Evolutionary conservation across 2,113 vertebrate genomes (phyloP), one percentile per base, ranked within the genome.

Genomic region (Bujurquina vittata): DNA sequence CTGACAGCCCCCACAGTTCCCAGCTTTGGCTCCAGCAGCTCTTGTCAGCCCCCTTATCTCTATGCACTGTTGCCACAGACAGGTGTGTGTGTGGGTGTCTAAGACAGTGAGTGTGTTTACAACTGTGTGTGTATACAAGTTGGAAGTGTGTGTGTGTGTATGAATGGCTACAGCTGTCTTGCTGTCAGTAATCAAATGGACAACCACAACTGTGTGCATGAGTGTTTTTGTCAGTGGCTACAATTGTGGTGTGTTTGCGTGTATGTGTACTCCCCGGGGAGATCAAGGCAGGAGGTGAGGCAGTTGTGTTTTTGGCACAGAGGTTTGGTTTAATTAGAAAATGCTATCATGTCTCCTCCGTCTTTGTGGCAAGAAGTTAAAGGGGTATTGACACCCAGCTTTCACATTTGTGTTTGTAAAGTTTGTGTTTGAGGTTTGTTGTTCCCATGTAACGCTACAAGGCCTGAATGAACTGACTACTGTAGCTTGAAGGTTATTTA

Each of bases 41-140:
- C 80, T 65, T 88, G 90, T 92, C 90, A 90, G 84, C 79, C 75
- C 77, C 84, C 81, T 90, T 90, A 89, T 93, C 89, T 92, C 62
- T 85, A 81, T 84, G 87, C 82, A 87, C 56, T 84, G 85, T 85
- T 93, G 91, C 83, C 90, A 90, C 83, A 91, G 75, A 91, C 83
- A 92, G 92, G 62, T 75, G 61, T 77, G 22, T 29, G 59, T 31
- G 17, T 73, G 49, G n/a, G 52, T 59, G 55, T 62, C 29, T 60
- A 60, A 29, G 8, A 60, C 58, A 33, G 23, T 15, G 43, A 55
- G 52, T 54, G 59, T 59, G 37, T 63, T 43, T 72, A 59, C 29
- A 52, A 52, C 5, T 57, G 23, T 57, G 54, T 73, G 8, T 62
- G 5, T 18, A 40, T 46, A 55, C 46, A 69, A 59, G 54, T 80